Evolutionary conservation across 2,888 invertebrate species (phyloP).

Genomic region (Platycnemis pennipes): DNA sequence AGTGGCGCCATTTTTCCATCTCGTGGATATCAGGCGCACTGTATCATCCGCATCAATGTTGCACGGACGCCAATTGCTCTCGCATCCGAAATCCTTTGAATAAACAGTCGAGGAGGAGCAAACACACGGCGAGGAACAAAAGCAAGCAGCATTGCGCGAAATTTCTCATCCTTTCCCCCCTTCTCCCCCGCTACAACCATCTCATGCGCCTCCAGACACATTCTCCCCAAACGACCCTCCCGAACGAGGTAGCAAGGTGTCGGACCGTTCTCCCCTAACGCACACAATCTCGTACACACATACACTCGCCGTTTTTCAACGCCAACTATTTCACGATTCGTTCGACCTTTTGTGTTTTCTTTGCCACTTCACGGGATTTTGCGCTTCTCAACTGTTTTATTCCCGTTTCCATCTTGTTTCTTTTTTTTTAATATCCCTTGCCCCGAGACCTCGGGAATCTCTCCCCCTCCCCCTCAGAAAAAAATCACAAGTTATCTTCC

Average conservation of each 20-base stretch:
- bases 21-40: constrained; percentile 63
- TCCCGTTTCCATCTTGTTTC: constrained; percentile 4
- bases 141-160: constrained; percentile 43
- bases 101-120: constrained; percentile 53
- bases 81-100: constrained; percentile 63
- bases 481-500: neutral
- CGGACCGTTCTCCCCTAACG: neutral
- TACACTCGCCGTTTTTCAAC: neutral
- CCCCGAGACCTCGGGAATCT: neutral
- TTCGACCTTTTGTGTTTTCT: constrained; percentile 60
- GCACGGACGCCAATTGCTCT: constrained; percentile 66
- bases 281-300: neutral
- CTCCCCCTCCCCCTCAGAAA: neutral
- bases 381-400: constrained; percentile 26
- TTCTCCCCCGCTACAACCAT: neutral
- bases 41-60: constrained; percentile 59
- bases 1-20: constrained; percentile 53
- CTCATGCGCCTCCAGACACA: neutral
- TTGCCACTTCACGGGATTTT: constrained; percentile 36
- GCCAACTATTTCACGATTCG: constrained; percentile 53
- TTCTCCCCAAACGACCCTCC: constrained; percentile 7
- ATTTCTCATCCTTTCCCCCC: neutral
- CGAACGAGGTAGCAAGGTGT: constrained; percentile 47
- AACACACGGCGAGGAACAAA: constrained; percentile 48
- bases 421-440: neutral